A percentile compares a stretch with the other conserved stretches of the same genome.
phyloP scores from a whole-genome alignment of 1,140 invertebrate species.

The Tetramorium parvispinum region DNA sequence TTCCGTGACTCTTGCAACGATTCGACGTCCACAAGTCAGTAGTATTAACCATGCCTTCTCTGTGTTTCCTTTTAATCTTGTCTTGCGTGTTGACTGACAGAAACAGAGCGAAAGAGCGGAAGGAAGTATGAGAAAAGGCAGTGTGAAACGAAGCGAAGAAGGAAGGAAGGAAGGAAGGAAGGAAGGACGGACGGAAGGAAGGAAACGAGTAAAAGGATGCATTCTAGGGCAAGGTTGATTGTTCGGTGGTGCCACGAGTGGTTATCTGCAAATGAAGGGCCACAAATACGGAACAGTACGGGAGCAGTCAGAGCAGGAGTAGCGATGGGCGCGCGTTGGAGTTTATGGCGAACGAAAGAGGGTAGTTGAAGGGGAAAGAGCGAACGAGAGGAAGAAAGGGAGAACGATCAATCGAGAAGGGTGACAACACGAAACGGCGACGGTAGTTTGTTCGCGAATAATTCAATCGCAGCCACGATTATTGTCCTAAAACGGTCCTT shows the following conservation, averaged over 20 bases:
- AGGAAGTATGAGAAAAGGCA: slow-evolving; percentile 24
- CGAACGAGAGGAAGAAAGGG: background rate
- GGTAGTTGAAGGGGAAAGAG: background rate
- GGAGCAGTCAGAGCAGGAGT: slow-evolving; percentile 36
- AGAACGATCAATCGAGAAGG: background rate
- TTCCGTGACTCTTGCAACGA: background rate
- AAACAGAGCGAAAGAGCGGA: slow-evolving; percentile 2
- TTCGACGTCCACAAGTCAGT: background rate
- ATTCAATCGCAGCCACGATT: slow-evolving; percentile 64
- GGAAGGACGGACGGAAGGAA: slow-evolving; percentile 59
- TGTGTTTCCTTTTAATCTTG: slow-evolving; percentile 59
- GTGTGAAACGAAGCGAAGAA: background rate
- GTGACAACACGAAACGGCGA: slow-evolving; percentile 39
- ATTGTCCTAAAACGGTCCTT: slow-evolving; percentile 47
- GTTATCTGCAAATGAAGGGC: slow-evolving; percentile 79
- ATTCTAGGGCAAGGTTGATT: slow-evolving; percentile 77
- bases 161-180: background rate
- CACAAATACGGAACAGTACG: slow-evolving; percentile 72
- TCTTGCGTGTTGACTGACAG: slow-evolving; percentile 38
- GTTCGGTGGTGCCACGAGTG: slow-evolving; percentile 78
- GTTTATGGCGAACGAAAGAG: slow-evolving; percentile 66
- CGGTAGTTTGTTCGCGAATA: slow-evolving; percentile 57
- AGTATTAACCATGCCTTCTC: background rate
- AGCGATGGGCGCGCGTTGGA: slow-evolving; percentile 51
- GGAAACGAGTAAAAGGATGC: slow-evolving; percentile 72